These are phyloP conservation scores for Dermochelys coriacea DNA, from an alignment of 2,797 vertebrate species.

Conservation along the genomic window DNA sequence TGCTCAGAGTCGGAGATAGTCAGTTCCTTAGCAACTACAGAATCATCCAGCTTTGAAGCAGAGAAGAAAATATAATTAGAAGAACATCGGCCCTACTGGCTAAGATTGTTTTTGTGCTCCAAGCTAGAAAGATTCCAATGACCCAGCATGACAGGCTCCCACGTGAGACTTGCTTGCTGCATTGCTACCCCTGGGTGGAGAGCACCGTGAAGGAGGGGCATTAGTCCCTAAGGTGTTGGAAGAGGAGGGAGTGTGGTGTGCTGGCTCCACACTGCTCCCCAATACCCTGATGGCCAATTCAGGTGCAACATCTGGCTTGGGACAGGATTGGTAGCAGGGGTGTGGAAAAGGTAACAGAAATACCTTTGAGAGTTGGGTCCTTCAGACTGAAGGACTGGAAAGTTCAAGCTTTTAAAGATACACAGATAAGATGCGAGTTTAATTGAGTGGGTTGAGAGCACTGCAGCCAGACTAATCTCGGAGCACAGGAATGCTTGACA, in stretches of 20 bases:
- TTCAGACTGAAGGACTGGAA: not conserved
- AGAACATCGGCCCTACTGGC: not conserved
- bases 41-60: constrained; percentile 90
- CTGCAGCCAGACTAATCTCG: not conserved
- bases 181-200: not conserved
- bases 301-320: not conserved
- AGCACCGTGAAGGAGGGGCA: not conserved
- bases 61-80: constrained; percentile 14
- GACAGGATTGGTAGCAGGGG: not conserved
- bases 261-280: not conserved
- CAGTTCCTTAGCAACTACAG: constrained; percentile 89
- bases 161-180: not conserved
- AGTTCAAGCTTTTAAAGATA: not conserved
- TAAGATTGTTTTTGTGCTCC: not conserved
- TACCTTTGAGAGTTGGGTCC: not conserved
- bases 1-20: constrained; percentile 96
- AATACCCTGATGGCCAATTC: not conserved
- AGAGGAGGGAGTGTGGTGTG: not conserved
- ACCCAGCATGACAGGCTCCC: not conserved
- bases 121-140: not conserved
- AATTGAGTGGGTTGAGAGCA: not conserved
- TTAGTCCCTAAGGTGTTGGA: not conserved
- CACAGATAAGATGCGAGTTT: not conserved
- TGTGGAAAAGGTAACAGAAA: not conserved
- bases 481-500: not conserved